These are phyloP conservation scores for Drosophila melanogaster DNA, from an alignment of 1,140 invertebrate genomes.

Conservation along the genomic window DNA sequence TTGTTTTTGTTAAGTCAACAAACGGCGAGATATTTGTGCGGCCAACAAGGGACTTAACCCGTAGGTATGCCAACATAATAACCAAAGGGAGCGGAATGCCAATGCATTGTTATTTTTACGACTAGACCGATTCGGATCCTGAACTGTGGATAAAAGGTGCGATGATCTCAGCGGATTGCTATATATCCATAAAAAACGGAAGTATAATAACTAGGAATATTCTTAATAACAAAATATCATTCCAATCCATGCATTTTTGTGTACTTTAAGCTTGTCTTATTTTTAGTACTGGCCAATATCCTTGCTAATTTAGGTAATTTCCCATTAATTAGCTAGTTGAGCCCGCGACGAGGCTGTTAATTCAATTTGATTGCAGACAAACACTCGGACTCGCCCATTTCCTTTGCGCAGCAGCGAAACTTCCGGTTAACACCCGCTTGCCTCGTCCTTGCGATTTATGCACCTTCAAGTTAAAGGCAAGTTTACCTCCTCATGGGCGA, in stretches of 20 bases:
- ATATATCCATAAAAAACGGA: neutral
- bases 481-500: slow-evolving; percentile 30
- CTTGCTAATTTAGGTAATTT: slow-evolving; percentile 29
- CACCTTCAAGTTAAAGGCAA: slow-evolving; percentile 30
- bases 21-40: slow-evolving; percentile 54
- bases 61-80: slow-evolving; percentile 50
- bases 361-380: slow-evolving; percentile 28
- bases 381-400: slow-evolving; percentile 15
- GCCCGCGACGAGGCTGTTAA: slow-evolving; percentile 8
- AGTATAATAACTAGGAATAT: neutral
- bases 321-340: slow-evolving; percentile 19
- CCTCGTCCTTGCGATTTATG: slow-evolving; percentile 10
- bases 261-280: neutral
- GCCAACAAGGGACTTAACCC: slow-evolving; percentile 43
- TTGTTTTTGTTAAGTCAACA: slow-evolving; percentile 52
- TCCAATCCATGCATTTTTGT: too few species aligned
- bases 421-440: neutral
- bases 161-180: slow-evolving; percentile 25
- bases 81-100: slow-evolving; percentile 37
- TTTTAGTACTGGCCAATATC: neutral
- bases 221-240: too few species aligned
- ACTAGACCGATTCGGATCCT: slow-evolving; percentile 1
- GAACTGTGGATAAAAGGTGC: slow-evolving; percentile 22
- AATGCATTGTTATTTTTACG: slow-evolving; percentile 44
- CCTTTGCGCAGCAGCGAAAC: slow-evolving; percentile 4